Evolutionary conservation across 2,113 vertebrate species (phyloP), one percentile per base, ranked within the genome.

Genomic region (Helogale parvula): DNA sequence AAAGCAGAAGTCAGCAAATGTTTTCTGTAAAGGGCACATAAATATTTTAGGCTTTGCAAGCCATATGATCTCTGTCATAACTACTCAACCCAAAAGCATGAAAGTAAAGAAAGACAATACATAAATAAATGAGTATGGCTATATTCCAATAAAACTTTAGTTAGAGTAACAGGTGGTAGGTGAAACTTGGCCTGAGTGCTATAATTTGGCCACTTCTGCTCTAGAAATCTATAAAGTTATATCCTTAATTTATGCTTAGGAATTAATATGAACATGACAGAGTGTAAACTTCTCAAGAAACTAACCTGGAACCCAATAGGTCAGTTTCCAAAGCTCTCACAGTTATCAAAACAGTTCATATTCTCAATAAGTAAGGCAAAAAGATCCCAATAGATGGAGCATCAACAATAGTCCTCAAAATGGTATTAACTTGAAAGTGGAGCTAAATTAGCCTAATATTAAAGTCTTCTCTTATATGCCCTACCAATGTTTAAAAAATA

Each of bases 231-330:
- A 14, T 68, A 95, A n/a, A n/a, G 19, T 74, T 47, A 81, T 93
- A 47, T 69, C 33, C 57, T 76, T 57, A 93, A 90, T n/a, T 81
- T 68, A 68, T 87, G 27, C 21, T 38, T 76, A 16, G 23, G 14
- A 69, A 69, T 15, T 81, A 57, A 87, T 86, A 21, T 41, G 16
- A 47, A 71, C 29, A 16, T 33, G 2, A 82, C 13, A 77, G 25
- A 83, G n/a, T 77, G 2, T n/a, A 74, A 97, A 81, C n/a, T 95
- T 86, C 35, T 81, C 71, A 87, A 97, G 66, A 86, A 93, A 86
- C 52, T 41, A 93, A 93, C 29, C 33, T 76, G 5, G n/a, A 69
- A 88, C 76, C 74, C 41, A 95, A 93, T 0, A 69, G 29, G 35
- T 60, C 68, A 90, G 52, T 71, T 91, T 41, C 76, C 38, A 69